Percentiles rank a stretch among this genome's conserved stretches.
Conservation (phyloP, 2,797 vertebrate genomes). For the Phrynocephalus forsythii region DNA sequence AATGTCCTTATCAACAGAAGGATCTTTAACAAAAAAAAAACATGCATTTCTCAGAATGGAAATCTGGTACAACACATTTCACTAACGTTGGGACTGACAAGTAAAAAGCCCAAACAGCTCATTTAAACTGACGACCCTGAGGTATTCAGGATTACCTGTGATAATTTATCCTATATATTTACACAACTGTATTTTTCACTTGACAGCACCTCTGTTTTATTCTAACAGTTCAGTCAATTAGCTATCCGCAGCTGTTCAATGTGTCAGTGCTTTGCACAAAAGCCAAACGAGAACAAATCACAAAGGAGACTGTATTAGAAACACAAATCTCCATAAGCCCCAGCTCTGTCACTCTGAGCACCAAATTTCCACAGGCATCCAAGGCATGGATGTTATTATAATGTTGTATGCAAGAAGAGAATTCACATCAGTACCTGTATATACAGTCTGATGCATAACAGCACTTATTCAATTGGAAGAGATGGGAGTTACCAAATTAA, state of each 20-base stretch:
- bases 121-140: background rate
- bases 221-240: background rate
- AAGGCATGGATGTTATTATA: background rate
- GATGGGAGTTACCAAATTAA: background rate
- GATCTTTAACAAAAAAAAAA: background rate
- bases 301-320: background rate
- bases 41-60: constrained; percentile 26
- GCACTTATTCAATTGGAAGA: background rate
- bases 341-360: constrained; percentile 30
- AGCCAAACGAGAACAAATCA: constrained; percentile 27
- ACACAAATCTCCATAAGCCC: background rate
- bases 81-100: background rate
- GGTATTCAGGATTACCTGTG: background rate
- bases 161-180: background rate
- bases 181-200: background rate
- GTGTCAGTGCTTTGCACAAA: background rate
- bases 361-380: constrained; percentile 13
- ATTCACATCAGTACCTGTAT: background rate
- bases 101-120: background rate
- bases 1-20: constrained; percentile 7
- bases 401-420: background rate
- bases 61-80: background rate
- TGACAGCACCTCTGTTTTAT: background rate
- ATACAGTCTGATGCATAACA: constrained; percentile 27
- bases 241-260: background rate